Evolutionary conservation across 2,113 vertebrate species (phyloP).

Genomic region (Ancistrus triradiatus): DNA sequence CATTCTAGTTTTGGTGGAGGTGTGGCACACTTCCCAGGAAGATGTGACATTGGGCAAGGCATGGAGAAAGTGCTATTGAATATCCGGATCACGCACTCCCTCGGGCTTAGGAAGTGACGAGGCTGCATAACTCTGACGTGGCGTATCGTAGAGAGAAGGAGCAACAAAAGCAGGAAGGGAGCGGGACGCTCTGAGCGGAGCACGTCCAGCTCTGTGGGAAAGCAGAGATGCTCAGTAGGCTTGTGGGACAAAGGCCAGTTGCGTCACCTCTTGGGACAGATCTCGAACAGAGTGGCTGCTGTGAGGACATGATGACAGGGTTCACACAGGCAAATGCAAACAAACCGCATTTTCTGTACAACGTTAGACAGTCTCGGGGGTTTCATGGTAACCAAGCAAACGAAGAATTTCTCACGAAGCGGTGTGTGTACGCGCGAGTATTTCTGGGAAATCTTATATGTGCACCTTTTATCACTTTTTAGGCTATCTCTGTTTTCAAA

Average conservation of each 20-base stretch:
- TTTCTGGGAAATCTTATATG: no score
- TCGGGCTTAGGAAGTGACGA: conserved; percentile 17
- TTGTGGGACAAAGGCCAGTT: conserved; percentile 52
- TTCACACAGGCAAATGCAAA: no score
- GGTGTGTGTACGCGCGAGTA: no score
- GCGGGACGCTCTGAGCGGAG: conserved; percentile 24
- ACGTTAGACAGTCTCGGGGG: no score
- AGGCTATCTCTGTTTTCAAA: no score
- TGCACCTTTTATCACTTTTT: no score
- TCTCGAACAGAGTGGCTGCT: no score
- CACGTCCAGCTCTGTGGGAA: conserved; percentile 63
- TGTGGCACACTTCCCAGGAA: conserved; percentile 31
- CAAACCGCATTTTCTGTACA: no score
- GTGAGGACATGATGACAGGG: no score
- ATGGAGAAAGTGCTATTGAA: conserved; percentile 34
- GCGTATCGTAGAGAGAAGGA: conserved; percentile 46
- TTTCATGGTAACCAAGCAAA: no score
- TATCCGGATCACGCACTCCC: conserved; percentile 14
- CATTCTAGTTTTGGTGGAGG: conserved; percentile 33
- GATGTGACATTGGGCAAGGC: conserved; percentile 30
- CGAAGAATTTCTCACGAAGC: no score
- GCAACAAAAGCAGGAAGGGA: conserved; percentile 53
- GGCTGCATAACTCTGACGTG: conserved; percentile 50
- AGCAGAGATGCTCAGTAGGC: conserved; percentile 59
- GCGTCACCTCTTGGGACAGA: conserved; percentile 52